Evolutionary conservation across 30 jellyfish, hydroid and myxozoan genomes (phyloP).

Genomic region (Chrysaora quinquecirrha): DNA sequence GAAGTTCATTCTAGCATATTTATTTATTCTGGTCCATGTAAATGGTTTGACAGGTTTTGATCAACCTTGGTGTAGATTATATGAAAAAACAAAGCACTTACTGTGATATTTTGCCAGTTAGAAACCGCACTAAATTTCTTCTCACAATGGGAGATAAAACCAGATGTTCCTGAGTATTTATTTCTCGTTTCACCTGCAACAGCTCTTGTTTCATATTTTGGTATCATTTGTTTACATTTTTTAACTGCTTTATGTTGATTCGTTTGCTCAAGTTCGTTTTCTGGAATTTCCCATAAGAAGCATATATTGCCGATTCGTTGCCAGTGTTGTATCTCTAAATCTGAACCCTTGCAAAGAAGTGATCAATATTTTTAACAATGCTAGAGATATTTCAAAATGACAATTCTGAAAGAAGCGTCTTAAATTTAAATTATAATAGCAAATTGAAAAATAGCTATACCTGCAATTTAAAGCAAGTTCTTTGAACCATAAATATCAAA

Average conservation of each 20-base stretch:
- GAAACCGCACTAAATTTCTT: slow-evolving; percentile 45
- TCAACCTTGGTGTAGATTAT: no score
- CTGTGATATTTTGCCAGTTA: slow-evolving; percentile 50
- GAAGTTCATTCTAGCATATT: no score
- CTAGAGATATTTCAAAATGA: not conserved
- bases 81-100: no score
- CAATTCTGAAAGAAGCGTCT: not conserved
- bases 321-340: slow-evolving; percentile 35
- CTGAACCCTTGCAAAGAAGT: slow-evolving; percentile 39
- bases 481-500: slow-evolving; percentile 9
- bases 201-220: slow-evolving; percentile 22
- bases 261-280: slow-evolving; percentile 17
- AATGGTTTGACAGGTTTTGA: no score
- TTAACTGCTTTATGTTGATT: not conserved
- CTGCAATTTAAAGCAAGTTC: not conserved
- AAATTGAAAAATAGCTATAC: not conserved
- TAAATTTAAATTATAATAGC: not conserved
- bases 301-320: slow-evolving; percentile 24
- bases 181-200: slow-evolving; percentile 26
- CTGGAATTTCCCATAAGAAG: slow-evolving; percentile 37
- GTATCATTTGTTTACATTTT: slow-evolving; percentile 6
- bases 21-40: no score
- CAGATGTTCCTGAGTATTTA: slow-evolving; percentile 31
- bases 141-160: slow-evolving; percentile 37
- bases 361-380: not conserved